phyloP scores from a whole-genome alignment of 2,113 vertebrate genomes.

The Lota lota region DNA sequence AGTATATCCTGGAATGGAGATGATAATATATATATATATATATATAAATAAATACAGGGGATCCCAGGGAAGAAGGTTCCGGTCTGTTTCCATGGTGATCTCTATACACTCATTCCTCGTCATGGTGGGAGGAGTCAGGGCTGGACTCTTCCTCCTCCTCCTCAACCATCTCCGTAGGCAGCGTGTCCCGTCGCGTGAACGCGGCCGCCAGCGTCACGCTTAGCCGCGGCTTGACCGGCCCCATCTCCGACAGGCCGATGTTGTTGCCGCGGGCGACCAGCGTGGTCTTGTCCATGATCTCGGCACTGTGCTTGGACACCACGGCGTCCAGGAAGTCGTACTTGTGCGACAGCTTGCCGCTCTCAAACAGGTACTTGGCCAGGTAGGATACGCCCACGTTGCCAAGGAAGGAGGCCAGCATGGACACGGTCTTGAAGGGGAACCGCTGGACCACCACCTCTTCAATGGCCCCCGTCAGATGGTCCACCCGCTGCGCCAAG shows the following conservation, averaged over 20 bases:
- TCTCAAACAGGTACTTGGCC: slow-evolving; percentile 95
- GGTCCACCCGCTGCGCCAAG: slow-evolving; percentile 53
- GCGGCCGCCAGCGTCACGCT: slow-evolving; percentile 86
- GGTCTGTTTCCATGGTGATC: not conserved
- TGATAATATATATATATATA: not conserved
- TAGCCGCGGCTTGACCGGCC: slow-evolving; percentile 86
- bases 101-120: slow-evolving; percentile 69
- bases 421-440: slow-evolving; percentile 92
- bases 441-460: slow-evolving; percentile 85
- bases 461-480: slow-evolving; percentile 63
- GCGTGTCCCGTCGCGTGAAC: slow-evolving; percentile 90
- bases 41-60: slow-evolving; percentile 13
- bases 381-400: slow-evolving; percentile 88
- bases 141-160: slow-evolving; percentile 83
- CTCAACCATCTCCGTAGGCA: slow-evolving; percentile 67
- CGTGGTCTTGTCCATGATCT: slow-evolving; percentile 97
- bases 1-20: too few species aligned
- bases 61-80: slow-evolving; percentile 17
- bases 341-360: slow-evolving; percentile 89
- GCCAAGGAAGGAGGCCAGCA: slow-evolving; percentile 87
- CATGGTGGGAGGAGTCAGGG: slow-evolving; percentile 85
- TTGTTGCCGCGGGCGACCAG: slow-evolving; percentile 91
- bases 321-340: slow-evolving; percentile 94
- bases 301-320: slow-evolving; percentile 88
- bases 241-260: slow-evolving; percentile 90